Base-by-base conservation (phyloP, 2,888 invertebrate genomes). In the Metallyticus violacea region DNA sequence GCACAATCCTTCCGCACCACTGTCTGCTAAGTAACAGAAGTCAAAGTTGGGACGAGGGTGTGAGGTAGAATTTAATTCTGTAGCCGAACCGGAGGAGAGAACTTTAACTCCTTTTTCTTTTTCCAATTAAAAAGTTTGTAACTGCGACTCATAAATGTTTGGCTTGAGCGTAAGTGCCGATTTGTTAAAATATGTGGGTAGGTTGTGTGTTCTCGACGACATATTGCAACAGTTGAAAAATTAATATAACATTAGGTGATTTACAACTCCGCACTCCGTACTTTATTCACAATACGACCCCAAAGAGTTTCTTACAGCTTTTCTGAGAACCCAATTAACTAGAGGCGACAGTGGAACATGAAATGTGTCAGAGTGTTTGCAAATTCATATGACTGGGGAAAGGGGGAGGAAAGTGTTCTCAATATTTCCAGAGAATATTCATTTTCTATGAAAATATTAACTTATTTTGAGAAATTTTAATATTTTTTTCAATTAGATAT, bases 91-190 rank as follows among this genome's bases (percentile, higher is more conserved):
- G 4, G 40, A 62, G 15, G 15, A 62, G 40, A 4, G 40, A 15
- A 4, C 40, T 62, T 9, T 22, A 62, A 62, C 22, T 62, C 40
- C 15, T 62, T 62, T 62, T 62, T 62, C 40, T 62, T 62, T 62
- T 28, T 86, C 79, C 79, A 83, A 86, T 83, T 86, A 83, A 86
- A 86, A 86, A 86, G 79, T 86, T 86, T 86, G 82, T 82, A 27
- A 28, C 27, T 62, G 40, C 40, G 15, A 62, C 40, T 62, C 40
- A 62, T 62, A 62, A 62, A 62, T 62, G 40, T 62, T 62, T 62
- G 40, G 15, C 22, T 22, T 62, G 15, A 22, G 3, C 9, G 40
- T 15, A 15, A 22, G 40, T 62, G 40, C 15, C 40, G 9, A 62
- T 15, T 62, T 62, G 40, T 22, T n/a, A n/a, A n/a, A n/a, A n/a